phyloP scores from a whole-genome alignment of 2,113 vertebrate genomes.

The Sinosuthora webbiana region DNA sequence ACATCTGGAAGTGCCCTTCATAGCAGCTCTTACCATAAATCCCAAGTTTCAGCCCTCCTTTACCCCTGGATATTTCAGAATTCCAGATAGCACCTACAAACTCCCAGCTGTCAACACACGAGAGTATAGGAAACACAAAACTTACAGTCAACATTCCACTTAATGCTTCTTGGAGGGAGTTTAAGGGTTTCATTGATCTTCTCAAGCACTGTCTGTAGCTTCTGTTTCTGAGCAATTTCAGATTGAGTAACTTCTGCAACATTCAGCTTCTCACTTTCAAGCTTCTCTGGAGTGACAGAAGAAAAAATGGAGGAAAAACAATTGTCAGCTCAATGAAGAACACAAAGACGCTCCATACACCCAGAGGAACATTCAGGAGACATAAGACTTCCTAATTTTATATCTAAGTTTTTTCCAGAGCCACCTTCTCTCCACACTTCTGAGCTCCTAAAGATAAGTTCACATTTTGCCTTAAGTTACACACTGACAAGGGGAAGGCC shows the following conservation, averaged over 20 bases:
- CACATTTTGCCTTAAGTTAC: neutral
- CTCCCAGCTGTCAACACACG: neutral
- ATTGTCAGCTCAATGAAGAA: neutral
- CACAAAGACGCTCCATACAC: neutral
- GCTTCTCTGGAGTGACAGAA: slow-evolving; percentile 76
- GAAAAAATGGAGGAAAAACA: neutral
- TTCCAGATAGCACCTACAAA: neutral
- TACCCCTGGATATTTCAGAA: neutral
- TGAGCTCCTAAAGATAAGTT: neutral
- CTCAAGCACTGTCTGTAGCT: slow-evolving; percentile 87
- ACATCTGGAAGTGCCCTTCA: neutral
- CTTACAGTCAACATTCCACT: slow-evolving; percentile 89
- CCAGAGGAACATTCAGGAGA: neutral
- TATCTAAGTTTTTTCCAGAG: neutral
- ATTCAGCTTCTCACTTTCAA: slow-evolving; percentile 87
- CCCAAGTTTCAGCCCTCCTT: neutral
- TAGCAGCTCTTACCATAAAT: neutral
- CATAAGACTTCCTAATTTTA: neutral
- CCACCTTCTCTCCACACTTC: neutral
- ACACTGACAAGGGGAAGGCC: neutral
- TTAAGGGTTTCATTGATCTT: slow-evolving; percentile 91
- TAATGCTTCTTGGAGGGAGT: slow-evolving; percentile 83
- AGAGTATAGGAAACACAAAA: slow-evolving; percentile 3
- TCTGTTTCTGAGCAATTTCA: slow-evolving; percentile 90
- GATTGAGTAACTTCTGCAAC: slow-evolving; percentile 90